A percentile compares a stretch with the other conserved stretches of the same genome.
Evolutionary conservation across 1,140 invertebrate genomes (phyloP).

Genomic region (Bombyx mori): ASM3026992v2 NC_085129.1:9062001-9062500

Average conservation of each 20-base stretch:
- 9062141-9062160: background rate
- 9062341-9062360: slow-evolving; percentile 83
- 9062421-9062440: slow-evolving; percentile 86
- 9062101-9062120: slow-evolving; percentile 1
- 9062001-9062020: slow-evolving; percentile 63
- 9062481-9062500: slow-evolving; percentile 36
- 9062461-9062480: slow-evolving; percentile 30
- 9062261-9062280: background rate
- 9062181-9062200: too few species aligned
- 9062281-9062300: background rate
- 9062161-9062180: too few species aligned
- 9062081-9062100: slow-evolving; percentile 31
- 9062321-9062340: background rate
- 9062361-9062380: slow-evolving; percentile 80
- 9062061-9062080: slow-evolving; percentile 52
- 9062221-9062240: slow-evolving; percentile 5
- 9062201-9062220: too few species aligned
- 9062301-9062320: too few species aligned
- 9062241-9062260: slow-evolving; percentile 1
- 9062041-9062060: slow-evolving; percentile 39
- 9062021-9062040: slow-evolving; percentile 49
- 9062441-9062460: slow-evolving; percentile 79
- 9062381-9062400: slow-evolving; percentile 85
- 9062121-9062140: background rate
- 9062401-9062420: slow-evolving; percentile 87